Conservation (phyloP, 2,113 vertebrate species). For the Urocolius indicus region DNA sequence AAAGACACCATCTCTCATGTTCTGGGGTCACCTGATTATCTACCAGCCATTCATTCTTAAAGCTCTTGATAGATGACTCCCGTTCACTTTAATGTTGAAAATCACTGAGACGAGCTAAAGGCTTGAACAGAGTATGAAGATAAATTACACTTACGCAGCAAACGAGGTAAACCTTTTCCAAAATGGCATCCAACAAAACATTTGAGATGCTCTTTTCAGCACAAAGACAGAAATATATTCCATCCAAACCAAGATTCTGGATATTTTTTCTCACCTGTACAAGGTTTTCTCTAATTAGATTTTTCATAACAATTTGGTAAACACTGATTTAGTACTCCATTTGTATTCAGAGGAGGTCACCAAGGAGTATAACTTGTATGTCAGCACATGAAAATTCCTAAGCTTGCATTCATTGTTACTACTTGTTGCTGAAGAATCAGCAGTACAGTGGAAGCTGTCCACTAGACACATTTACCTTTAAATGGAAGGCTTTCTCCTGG, state of each 20-base stretch:
- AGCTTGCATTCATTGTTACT: not conserved
- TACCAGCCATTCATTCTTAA: not conserved
- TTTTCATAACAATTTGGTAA: slow-evolving; percentile 26
- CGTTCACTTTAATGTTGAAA: not conserved
- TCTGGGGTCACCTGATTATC: not conserved
- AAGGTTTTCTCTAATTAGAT: slow-evolving; percentile 1
- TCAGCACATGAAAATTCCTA: not conserved
- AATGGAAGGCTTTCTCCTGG: not conserved
- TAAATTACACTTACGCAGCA: not conserved
- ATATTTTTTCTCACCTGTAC: not conserved
- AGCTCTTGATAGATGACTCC: not conserved
- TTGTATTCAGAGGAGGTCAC: not conserved
- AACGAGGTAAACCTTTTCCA: not conserved
- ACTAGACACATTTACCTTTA: not conserved
- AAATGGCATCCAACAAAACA: not conserved
- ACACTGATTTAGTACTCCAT: not conserved
- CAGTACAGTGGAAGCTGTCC: not conserved
- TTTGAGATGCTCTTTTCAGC: not conserved
- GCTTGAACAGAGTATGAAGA: not conserved
- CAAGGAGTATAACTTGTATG: not conserved
- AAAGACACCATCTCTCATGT: not conserved
- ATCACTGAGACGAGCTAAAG: not conserved
- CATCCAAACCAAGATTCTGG: not conserved
- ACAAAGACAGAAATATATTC: not conserved
- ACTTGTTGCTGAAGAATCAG: not conserved